These are phyloP conservation scores for Octodonta nipae DNA, from an alignment of 2,888 invertebrate genomes.

Conservation along the genomic window DNA sequence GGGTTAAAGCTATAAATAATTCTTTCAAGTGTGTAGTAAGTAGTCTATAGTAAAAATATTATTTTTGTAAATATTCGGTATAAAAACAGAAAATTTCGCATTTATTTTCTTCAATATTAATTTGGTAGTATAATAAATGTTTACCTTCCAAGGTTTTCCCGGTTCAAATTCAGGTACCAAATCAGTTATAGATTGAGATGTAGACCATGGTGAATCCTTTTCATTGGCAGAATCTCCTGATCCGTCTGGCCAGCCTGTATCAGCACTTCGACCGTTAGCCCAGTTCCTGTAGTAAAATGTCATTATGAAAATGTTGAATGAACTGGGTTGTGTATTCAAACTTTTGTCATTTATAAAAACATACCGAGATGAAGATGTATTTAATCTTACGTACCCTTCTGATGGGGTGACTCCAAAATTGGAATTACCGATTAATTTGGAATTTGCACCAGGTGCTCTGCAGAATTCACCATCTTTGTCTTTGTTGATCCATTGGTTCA, in stretches of 20 bases:
- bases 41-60: too few relatives aligned
- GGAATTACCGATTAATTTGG: conserved; percentile 53
- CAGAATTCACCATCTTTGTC: conserved; percentile 81
- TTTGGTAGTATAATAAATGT: background rate
- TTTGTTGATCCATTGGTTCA: conserved; percentile 83
- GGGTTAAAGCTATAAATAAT: too few relatives aligned
- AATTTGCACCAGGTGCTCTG: conserved; percentile 74
- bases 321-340: too few relatives aligned
- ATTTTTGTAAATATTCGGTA: too few relatives aligned
- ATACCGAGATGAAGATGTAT: too few relatives aligned
- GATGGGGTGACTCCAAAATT: conserved; percentile 51
- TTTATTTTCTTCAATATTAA: too few relatives aligned
- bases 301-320: too few relatives aligned
- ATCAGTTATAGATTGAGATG: conserved; percentile 53
- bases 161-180: conserved; percentile 96
- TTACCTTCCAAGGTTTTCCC: conserved; percentile 94
- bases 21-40: too few relatives aligned
- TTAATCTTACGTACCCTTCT: conserved; percentile 49
- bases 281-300: conserved; percentile 42
- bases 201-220: conserved; percentile 67
- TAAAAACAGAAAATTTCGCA: too few relatives aligned
- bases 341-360: too few relatives aligned
- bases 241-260: conserved; percentile 65
- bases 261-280: conserved; percentile 64
- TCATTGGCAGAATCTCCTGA: conserved; percentile 57